Evolutionary conservation across 23 tunicate species (phyloP), one percentile per base, ranked within the genome.

Genomic region (Halocynthia aurantium): DNA sequence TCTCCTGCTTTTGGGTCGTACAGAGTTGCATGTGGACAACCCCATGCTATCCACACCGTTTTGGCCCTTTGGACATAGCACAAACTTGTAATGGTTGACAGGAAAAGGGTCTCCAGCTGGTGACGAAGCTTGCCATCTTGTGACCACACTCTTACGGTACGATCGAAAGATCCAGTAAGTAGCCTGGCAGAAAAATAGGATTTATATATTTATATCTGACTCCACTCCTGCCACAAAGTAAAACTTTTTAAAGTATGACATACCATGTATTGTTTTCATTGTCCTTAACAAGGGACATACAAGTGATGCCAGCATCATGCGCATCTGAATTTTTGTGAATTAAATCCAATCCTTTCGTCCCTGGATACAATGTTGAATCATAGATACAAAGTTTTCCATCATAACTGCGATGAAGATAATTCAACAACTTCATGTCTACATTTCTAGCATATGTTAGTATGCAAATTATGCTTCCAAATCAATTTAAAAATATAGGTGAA

Each of bases 1-100:
- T 92, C 98, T 0, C 98, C 98, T 11, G 98, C 88, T 75, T 92
- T 92, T 8, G 98, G 98, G 63, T 92, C 98, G 57, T 75, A 92
- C 44, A 92, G 52, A 20, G 86, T 83, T 6, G 98, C 88, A 55
- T 86, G 63, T 18, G 80, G 84, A 7, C 85, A 66, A 0, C 80
- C 87, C 10, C 92, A 78, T 5, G 98, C 92, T 9, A 92, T 85
- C 98, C 98, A 92, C 44, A 92, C 98, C 6, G 89, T 90, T 60
- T 79, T 82, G 22, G 87, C 88, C 8, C 92, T 81, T 7, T 91
- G 92, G 8, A 92, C 82, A 75, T 92, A 92, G 73, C 91, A 86
- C 31, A 92, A 68, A 75, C 88, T 86, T 18, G 92, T 77, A 18
- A 92, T 86, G 19, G 98, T 78, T 71, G 83, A 69, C 7, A 82